Conservation (phyloP, 2,888 invertebrate species). For the Sarcophaga variegata region DNA sequence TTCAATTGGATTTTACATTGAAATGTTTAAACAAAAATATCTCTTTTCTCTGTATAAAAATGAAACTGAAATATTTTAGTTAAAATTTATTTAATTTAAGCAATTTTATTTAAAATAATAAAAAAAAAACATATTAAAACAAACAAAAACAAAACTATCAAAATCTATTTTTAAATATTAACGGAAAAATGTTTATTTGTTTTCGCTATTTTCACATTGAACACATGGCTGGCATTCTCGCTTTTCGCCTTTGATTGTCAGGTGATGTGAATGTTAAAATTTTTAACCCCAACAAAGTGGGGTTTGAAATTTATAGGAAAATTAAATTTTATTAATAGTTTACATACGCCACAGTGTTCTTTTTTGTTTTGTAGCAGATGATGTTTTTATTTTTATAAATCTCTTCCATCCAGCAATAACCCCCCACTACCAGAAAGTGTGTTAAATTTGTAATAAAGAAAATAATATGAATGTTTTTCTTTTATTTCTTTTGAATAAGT, state of each 20-base stretch:
- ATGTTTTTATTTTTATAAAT: conserved; percentile 25
- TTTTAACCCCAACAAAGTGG: not conserved
- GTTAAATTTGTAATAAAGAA: no score
- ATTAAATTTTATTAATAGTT: conserved; percentile 4
- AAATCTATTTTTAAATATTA: not conserved
- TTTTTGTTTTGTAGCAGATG: not conserved
- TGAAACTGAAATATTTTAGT: conserved; percentile 40
- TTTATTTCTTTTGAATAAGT: no score
- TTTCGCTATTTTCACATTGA: not conserved
- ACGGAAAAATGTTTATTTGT: not conserved
- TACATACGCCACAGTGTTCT: not conserved
- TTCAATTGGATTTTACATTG: conserved; percentile 2
- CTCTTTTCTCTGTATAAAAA: not conserved
- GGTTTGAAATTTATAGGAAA: conserved; percentile 11
- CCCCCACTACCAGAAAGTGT: no score
- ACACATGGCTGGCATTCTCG: not conserved
- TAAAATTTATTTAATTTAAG: conserved; percentile 61
- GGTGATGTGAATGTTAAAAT: not conserved
- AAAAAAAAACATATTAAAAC: conserved; percentile 14
- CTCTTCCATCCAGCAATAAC: not conserved
- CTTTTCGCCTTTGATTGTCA: not conserved
- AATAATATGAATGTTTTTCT: no score
- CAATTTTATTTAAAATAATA: conserved; percentile 52
- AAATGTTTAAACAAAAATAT: not conserved
- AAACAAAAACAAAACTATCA: not conserved